Conservation (phyloP, 2,888 invertebrate genomes). For the Anarsia innoxiella region DNA sequence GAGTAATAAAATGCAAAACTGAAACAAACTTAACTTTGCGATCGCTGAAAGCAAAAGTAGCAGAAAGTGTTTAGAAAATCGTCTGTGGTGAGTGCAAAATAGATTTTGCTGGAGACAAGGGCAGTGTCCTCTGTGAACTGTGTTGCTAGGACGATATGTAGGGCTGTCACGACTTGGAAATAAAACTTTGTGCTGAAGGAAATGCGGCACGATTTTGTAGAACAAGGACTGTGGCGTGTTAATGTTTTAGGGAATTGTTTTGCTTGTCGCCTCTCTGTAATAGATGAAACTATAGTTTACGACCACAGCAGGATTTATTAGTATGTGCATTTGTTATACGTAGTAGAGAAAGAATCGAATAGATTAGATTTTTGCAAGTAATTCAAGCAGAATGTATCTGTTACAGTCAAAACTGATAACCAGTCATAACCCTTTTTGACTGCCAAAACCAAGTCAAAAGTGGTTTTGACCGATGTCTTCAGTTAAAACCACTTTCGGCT, state of each 20-base stretch:
- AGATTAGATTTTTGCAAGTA: too few relatives aligned
- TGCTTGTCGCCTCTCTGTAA: too few relatives aligned
- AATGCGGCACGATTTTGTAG: background rate
- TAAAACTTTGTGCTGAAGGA: constrained; percentile 2
- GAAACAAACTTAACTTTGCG: constrained; percentile 22
- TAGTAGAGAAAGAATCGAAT: too few relatives aligned
- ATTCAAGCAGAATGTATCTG: too few relatives aligned
- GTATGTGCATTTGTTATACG: too few relatives aligned
- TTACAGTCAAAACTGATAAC: too few relatives aligned
- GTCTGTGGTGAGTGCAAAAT: constrained; percentile 19
- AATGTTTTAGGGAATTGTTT: background rate
- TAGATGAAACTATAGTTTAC: too few relatives aligned
- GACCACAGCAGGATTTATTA: too few relatives aligned
- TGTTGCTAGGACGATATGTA: constrained; percentile 53
- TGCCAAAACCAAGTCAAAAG: too few relatives aligned
- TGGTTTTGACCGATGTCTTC: too few relatives aligned
- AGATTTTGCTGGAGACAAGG: constrained; percentile 37
- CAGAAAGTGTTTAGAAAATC: constrained; percentile 19
- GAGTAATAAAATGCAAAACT: constrained; percentile 28
- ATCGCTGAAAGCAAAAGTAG: background rate
- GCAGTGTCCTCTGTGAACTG: constrained; percentile 62
- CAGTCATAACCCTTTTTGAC: too few relatives aligned
- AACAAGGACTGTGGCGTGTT: background rate
- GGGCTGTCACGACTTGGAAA: constrained; percentile 58
- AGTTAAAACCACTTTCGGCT: too few relatives aligned